A percentile compares a stretch with the other conserved stretches of the same genome.
Conservation (phyloP, 2,888 invertebrate genomes). For the Tipula helvola region DNA sequence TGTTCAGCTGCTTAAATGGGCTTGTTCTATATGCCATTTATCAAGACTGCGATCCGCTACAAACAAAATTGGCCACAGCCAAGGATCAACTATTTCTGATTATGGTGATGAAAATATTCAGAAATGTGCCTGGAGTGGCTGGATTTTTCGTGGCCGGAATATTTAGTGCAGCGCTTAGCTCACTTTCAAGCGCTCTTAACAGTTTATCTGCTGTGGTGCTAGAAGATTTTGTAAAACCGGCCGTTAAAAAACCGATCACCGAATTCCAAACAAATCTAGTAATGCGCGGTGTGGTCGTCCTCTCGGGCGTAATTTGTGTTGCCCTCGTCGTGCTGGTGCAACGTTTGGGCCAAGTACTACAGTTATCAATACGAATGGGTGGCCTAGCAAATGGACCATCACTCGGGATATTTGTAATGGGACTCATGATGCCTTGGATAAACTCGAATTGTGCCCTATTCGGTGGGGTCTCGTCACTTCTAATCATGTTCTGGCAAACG, state of each 20-base stretch:
- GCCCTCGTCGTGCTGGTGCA: slow-evolving; percentile 54
- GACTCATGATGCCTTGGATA: slow-evolving; percentile 33
- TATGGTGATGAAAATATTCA: slow-evolving; percentile 72
- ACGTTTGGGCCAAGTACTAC: slow-evolving; percentile 57
- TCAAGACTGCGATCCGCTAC: slow-evolving; percentile 59
- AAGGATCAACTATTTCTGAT: slow-evolving; percentile 72
- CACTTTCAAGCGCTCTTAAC: neutral
- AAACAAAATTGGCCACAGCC: slow-evolving; percentile 60
- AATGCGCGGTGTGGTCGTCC: slow-evolving; percentile 55
- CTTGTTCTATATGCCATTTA: neutral
- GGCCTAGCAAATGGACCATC: slow-evolving; percentile 56
- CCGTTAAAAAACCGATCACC: slow-evolving; percentile 42
- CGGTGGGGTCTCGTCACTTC: slow-evolving; percentile 51
- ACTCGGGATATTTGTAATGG: slow-evolving; percentile 56
- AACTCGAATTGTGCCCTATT: slow-evolving; percentile 48
- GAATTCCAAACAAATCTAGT: slow-evolving; percentile 42
- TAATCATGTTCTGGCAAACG: slow-evolving; percentile 54
- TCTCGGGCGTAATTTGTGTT: slow-evolving; percentile 53
- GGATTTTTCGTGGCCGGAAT: slow-evolving; percentile 71
- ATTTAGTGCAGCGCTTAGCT: slow-evolving; percentile 6
- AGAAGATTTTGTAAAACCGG: slow-evolving; percentile 64
- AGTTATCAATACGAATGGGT: slow-evolving; percentile 47
- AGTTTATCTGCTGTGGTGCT: neutral
- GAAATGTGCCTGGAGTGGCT: slow-evolving; percentile 64
- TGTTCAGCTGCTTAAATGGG: neutral